A percentile compares a stretch with the other conserved stretches of the same genome.
phyloP scores from a whole-genome alignment of 2,888 invertebrate species.

The Rugalucina vietnamica region DNA sequence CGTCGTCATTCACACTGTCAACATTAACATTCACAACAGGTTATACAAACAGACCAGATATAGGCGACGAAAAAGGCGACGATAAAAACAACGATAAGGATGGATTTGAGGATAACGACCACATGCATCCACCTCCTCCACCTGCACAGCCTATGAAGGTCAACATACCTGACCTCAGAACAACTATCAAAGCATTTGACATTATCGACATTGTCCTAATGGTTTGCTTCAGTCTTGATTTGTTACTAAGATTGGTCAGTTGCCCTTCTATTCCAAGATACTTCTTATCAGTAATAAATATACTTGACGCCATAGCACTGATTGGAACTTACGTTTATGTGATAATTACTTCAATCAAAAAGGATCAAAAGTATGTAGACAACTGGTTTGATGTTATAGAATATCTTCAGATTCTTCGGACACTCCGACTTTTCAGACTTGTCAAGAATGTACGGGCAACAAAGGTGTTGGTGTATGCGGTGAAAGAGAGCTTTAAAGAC shows the following conservation, averaged over 20 bases:
- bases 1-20: not conserved
- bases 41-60: not conserved
- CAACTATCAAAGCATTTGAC: slow-evolving; percentile 23
- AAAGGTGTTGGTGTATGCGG: slow-evolving; percentile 49
- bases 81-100: not conserved
- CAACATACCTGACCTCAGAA: not conserved
- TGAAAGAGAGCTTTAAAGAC: slow-evolving; percentile 53
- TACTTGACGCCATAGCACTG: slow-evolving; percentile 53
- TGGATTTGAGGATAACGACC: not conserved
- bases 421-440: slow-evolving; percentile 55
- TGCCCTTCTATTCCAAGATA: slow-evolving; percentile 49
- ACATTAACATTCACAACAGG: not conserved
- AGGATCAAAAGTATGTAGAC: slow-evolving; percentile 38
- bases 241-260: slow-evolving; percentile 40
- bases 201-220: slow-evolving; percentile 30
- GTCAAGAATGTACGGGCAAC: slow-evolving; percentile 53
- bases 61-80: not conserved
- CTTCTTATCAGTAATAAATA: slow-evolving; percentile 44
- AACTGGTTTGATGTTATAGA: slow-evolving; percentile 45
- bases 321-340: slow-evolving; percentile 38
- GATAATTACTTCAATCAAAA: slow-evolving; percentile 9
- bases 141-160: not conserved
- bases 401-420: slow-evolving; percentile 56
- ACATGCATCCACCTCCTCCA: not conserved
- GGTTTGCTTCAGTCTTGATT: slow-evolving; percentile 54